Evolutionary conservation across 2,113 vertebrate species (phyloP).

Genomic region (Sceloporus undulatus): DNA sequence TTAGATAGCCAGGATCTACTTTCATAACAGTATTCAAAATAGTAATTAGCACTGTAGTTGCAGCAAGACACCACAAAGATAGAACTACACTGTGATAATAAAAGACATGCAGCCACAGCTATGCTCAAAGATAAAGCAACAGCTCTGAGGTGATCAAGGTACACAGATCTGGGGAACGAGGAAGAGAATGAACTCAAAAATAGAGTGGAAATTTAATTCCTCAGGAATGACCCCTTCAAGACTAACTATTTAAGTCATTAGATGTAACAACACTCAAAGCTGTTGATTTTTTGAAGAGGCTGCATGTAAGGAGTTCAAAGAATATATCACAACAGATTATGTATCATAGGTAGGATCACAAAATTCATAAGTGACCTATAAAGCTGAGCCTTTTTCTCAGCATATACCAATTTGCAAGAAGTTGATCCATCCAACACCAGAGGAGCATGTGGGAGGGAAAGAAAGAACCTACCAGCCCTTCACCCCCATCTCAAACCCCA

Average conservation of each 20-base stretch:
- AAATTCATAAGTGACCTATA: background rate
- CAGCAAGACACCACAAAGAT: background rate
- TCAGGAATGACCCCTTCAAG: background rate
- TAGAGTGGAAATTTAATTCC: background rate
- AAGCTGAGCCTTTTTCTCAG: background rate
- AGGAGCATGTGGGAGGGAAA: too few relatives aligned
- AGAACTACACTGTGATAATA: background rate
- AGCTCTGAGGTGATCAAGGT: background rate
- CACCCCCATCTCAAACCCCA: background rate
- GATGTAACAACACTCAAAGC: background rate
- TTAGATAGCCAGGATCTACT: background rate
- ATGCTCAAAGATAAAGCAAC: background rate
- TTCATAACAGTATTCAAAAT: background rate
- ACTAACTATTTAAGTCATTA: background rate
- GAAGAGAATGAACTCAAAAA: background rate
- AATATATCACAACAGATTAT: background rate
- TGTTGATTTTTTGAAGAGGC: background rate
- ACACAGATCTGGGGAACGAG: too few relatives aligned
- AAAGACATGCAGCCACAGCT: background rate
- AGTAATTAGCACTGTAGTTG: background rate
- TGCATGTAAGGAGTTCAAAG: background rate
- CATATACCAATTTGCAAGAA: background rate
- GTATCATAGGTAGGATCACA: background rate
- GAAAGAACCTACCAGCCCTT: too few relatives aligned
- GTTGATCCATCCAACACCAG: background rate